phyloP scores from a whole-genome alignment of 1,140 invertebrate species.

The Drosophila murphyi region DNA sequence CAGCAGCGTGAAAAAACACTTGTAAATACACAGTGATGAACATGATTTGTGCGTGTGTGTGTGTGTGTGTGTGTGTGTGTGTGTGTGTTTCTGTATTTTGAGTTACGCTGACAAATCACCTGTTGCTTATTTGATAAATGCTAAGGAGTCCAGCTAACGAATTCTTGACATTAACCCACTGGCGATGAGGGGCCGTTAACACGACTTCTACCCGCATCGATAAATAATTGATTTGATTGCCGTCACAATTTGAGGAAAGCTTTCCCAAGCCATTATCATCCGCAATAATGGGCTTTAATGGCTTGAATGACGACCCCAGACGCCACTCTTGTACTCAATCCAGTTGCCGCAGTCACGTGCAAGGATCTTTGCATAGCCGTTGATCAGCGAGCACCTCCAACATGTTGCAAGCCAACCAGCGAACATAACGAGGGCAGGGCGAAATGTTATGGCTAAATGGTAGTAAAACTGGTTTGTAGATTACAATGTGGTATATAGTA shows the following conservation, averaged over 20 bases:
- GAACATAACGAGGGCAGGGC: conserved; percentile 6
- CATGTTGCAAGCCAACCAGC: conserved; percentile 38
- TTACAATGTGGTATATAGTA: no score
- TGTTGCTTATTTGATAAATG: conserved; percentile 41
- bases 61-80: conserved; percentile 7
- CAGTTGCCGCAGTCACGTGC: conserved; percentile 24
- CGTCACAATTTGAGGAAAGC: conserved; percentile 38
- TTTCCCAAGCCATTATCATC: conserved; percentile 49
- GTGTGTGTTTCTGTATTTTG: conserved; percentile 7
- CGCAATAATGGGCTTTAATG: conserved; percentile 35
- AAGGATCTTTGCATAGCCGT: conserved; percentile 27
- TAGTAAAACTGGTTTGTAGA: background rate
- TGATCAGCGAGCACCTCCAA: conserved; percentile 29
- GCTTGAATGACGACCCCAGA: conserved; percentile 7
- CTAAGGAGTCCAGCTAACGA: conserved; percentile 8
- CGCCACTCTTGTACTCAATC: conserved; percentile 10
- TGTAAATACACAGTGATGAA: conserved; percentile 69
- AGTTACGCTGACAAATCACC: conserved; percentile 51
- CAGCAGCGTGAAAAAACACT: conserved; percentile 42
- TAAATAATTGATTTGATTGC: conserved; percentile 55
- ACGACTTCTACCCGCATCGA: conserved; percentile 45
- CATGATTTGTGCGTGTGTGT: conserved; percentile 59
- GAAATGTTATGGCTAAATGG: background rate
- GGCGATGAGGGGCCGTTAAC: conserved; percentile 24
- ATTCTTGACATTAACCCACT: conserved; percentile 44